Conservation (phyloP, 2,113 vertebrate species). For the Dromiciops gliroides region DNA sequence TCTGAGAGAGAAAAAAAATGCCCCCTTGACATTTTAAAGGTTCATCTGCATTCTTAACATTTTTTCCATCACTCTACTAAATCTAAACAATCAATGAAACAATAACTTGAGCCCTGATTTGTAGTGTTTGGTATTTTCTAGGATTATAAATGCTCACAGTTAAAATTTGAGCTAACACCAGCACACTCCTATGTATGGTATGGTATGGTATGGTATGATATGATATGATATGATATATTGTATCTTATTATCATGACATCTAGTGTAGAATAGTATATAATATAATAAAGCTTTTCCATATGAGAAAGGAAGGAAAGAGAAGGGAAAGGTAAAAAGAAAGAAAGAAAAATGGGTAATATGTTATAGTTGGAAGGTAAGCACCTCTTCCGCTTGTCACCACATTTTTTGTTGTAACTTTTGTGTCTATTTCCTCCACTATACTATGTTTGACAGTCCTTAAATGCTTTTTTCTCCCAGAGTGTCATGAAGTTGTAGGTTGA, state of each 20-base stretch:
- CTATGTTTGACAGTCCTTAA: neutral
- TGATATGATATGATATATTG: neutral
- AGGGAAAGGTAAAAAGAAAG: neutral
- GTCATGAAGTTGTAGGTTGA: neutral
- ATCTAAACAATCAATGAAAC: neutral
- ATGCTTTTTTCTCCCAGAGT: neutral
- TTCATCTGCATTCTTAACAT: too few species aligned
- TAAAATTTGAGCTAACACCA: neutral
- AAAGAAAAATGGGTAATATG: neutral
- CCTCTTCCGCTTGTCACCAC: too few species aligned
- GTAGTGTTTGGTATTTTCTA: neutral
- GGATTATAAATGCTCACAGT: neutral
- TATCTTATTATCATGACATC: neutral
- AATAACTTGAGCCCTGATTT: neutral
- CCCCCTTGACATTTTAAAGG: neutral
- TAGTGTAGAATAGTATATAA: neutral
- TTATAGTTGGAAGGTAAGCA: neutral
- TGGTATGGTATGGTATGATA: too few species aligned
- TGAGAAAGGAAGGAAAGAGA: neutral
- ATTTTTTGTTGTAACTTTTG: neutral
- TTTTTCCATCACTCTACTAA: too few species aligned
- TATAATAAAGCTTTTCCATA: neutral
- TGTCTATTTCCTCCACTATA: neutral
- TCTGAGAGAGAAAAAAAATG: neutral
- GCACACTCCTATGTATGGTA: neutral